These are phyloP conservation scores for Polyploca ridens DNA, from an alignment of 2,888 invertebrate genomes.

Conservation along the genomic window DNA sequence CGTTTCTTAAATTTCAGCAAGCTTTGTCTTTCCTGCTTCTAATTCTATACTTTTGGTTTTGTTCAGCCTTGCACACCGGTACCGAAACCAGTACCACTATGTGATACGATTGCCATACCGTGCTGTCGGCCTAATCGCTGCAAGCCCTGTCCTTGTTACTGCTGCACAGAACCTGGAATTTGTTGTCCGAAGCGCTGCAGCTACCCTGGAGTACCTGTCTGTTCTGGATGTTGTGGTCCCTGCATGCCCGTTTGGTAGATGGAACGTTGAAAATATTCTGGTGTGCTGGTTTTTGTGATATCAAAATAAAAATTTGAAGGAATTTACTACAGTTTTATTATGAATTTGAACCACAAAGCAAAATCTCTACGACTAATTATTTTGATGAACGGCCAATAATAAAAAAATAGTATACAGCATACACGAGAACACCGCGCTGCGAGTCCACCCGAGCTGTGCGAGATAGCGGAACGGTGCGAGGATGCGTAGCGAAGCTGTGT, in stretches of 20 bases:
- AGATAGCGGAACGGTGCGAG: no score
- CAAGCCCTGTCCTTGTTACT: slow-evolving; percentile 84
- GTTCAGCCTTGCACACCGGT: slow-evolving; percentile 56
- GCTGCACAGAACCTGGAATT: slow-evolving; percentile 70
- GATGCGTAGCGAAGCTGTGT: no score
- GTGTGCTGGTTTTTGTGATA: neutral
- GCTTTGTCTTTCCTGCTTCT: neutral
- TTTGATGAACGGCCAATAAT: no score
- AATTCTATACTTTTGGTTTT: slow-evolving; percentile 15
- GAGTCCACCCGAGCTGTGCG: no score
- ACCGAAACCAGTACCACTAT: slow-evolving; percentile 50
- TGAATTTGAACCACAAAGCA: no score
- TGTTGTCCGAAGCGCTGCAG: slow-evolving; percentile 73
- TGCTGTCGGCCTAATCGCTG: slow-evolving; percentile 81
- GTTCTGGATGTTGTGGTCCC: slow-evolving; percentile 66
- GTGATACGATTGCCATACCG: slow-evolving; percentile 75
- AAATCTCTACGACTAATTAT: no score
- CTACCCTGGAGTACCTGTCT: slow-evolving; percentile 73
- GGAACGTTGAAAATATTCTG: slow-evolving; percentile 11
- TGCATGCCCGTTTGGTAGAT: slow-evolving; percentile 77
- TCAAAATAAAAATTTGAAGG: neutral
- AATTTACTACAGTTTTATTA: neutral
- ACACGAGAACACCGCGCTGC: no score
- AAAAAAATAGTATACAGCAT: no score
- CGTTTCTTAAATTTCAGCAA: neutral